Conservation (phyloP, 2,888 invertebrate genomes). For the Phaonia tiefii region DNA sequence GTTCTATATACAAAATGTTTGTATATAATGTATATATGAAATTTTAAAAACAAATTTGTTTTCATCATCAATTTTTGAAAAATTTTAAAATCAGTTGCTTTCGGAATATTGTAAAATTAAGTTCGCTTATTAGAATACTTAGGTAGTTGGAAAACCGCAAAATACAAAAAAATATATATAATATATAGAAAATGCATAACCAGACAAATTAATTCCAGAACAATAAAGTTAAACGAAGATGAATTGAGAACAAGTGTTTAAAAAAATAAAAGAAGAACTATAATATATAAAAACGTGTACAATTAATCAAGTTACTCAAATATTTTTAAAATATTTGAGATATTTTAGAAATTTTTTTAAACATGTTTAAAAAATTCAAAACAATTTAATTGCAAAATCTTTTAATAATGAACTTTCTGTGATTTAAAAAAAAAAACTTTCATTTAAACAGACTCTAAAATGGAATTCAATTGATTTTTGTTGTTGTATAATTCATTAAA, state of each 20-base stretch:
- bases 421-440: conserved; percentile 29
- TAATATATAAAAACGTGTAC: conserved; percentile 27
- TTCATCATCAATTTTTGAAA: conserved; percentile 66
- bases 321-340: too few relatives aligned
- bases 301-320: not conserved
- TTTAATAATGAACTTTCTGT: conserved; percentile 12
- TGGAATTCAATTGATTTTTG: not conserved
- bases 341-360: too few relatives aligned
- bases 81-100: conserved; percentile 78
- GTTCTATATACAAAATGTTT: conserved; percentile 34
- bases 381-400: conserved; percentile 43
- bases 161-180: conserved; percentile 48
- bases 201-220: conserved; percentile 70
- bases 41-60: conserved; percentile 63
- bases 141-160: conserved; percentile 63
- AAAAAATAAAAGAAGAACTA: conserved; percentile 15
- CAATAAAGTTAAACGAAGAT: conserved; percentile 50
- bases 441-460: conserved; percentile 7
- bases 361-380: conserved; percentile 31
- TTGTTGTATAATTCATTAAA: conserved; percentile 5
- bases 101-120: conserved; percentile 81
- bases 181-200: conserved; percentile 57
- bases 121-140: conserved; percentile 74
- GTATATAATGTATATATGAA: conserved; percentile 36
- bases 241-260: conserved; percentile 3